Evolutionary conservation across 2,888 invertebrate species (phyloP).

Genomic region (Sympetrum striolatum): DNA sequence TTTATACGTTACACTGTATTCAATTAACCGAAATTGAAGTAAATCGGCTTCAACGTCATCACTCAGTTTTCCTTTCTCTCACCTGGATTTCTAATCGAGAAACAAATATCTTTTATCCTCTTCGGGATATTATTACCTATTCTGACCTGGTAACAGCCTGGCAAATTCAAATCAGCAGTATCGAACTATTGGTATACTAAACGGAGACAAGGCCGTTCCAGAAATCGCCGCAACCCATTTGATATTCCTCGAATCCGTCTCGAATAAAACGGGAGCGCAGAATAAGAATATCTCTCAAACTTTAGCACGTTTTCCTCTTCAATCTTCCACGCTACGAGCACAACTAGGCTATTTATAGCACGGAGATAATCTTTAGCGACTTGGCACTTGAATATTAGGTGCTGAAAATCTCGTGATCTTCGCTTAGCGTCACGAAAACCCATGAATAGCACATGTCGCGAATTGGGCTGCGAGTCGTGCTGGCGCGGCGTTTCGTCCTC

Average conservation of each 20-base stretch:
- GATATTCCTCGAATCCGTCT: background rate
- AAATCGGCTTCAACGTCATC: too few relatives aligned
- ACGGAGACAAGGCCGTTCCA: too few relatives aligned
- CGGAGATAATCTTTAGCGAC: background rate
- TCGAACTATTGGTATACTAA: too few relatives aligned
- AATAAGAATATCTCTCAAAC: background rate
- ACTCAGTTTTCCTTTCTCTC: too few relatives aligned
- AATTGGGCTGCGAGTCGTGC: slow-evolving; percentile 3
- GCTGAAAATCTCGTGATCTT: slow-evolving; percentile 33
- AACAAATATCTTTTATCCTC: too few relatives aligned
- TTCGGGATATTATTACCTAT: too few relatives aligned
- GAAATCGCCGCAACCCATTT: too few relatives aligned
- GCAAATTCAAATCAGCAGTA: too few relatives aligned
- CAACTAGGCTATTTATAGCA: background rate
- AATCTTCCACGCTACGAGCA: background rate
- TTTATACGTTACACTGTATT: too few relatives aligned
- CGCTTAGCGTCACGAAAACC: slow-evolving; percentile 15
- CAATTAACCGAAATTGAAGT: too few relatives aligned
- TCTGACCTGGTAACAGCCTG: too few relatives aligned
- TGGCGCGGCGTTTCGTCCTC: slow-evolving; percentile 8
- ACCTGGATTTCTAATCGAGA: too few relatives aligned
- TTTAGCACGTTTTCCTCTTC: background rate
- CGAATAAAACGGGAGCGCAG: background rate
- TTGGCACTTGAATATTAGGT: slow-evolving; percentile 30
- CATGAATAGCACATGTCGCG: slow-evolving; percentile 18